Percentiles rank a stretch among this genome's conserved stretches.
phyloP scores from a whole-genome alignment of 2,888 invertebrate species.

The Tetragnatha montana region DNA sequence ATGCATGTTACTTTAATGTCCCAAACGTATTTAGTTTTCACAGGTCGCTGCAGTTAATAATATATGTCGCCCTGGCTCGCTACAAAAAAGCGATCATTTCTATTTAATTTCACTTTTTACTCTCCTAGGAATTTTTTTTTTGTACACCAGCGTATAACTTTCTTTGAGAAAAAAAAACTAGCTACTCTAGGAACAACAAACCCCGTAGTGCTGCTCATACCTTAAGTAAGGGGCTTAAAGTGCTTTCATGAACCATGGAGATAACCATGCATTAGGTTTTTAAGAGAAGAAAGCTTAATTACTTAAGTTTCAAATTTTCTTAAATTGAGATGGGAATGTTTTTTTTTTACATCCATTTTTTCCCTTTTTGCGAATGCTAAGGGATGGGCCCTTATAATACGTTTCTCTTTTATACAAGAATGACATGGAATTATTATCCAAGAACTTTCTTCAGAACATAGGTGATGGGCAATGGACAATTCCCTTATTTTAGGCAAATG shows the following conservation, averaged over 20 bases:
- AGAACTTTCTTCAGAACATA: too few relatives aligned
- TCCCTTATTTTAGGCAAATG: too few relatives aligned
- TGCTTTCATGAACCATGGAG: background rate
- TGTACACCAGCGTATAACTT: background rate
- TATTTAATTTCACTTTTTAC: constrained; percentile 35
- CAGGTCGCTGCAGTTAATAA: constrained; percentile 65
- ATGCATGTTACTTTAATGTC: constrained; percentile 59
- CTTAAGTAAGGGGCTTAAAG: background rate
- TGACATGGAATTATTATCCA: too few relatives aligned
- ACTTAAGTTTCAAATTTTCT: background rate
- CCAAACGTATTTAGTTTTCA: constrained; percentile 66
- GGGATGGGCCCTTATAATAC: too few relatives aligned
- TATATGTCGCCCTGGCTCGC: constrained; percentile 43
- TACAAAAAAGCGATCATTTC: constrained; percentile 53
- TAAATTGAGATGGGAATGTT: too few relatives aligned
- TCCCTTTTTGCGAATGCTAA: too few relatives aligned
- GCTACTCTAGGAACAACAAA: background rate
- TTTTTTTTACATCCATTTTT: too few relatives aligned
- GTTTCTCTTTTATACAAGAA: too few relatives aligned
- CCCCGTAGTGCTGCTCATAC: background rate
- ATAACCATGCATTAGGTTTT: background rate
- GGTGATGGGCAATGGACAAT: too few relatives aligned
- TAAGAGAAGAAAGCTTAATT: background rate
- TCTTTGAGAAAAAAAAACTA: constrained; percentile 4
- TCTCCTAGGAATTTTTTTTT: background rate